A percentile compares a stretch with the other conserved stretches of the same genome.
Evolutionary conservation across 2,113 vertebrate species (phyloP).

Genomic region (Channa maculata): DNA sequence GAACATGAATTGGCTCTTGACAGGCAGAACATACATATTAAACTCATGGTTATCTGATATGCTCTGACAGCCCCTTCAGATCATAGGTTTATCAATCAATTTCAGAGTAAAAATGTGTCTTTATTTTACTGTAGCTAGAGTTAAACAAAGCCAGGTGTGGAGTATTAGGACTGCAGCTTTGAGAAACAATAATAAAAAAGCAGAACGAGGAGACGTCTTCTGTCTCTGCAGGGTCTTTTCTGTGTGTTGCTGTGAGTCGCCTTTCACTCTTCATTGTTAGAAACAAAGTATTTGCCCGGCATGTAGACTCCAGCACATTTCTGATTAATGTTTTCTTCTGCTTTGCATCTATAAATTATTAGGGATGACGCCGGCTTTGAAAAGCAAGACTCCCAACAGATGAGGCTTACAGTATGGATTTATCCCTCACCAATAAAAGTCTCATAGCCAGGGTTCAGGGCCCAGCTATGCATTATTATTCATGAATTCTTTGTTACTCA

Average conservation of each 20-base stretch:
- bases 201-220: slow-evolving; percentile 14
- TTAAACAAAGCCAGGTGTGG: slow-evolving; percentile 15
- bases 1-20: not conserved
- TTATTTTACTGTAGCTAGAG: slow-evolving; percentile 18
- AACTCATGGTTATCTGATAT: slow-evolving; percentile 5
- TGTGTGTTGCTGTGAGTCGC: not conserved
- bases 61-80: slow-evolving; percentile 10
- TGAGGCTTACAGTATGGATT: slow-evolving; percentile 61
- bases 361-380: slow-evolving; percentile 54
- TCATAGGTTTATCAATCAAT: slow-evolving; percentile 24
- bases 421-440: slow-evolving; percentile 55
- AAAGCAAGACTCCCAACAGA: slow-evolving; percentile 48
- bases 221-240: slow-evolving; percentile 19
- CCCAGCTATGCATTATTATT: slow-evolving; percentile 58
- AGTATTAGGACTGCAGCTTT: slow-evolving; percentile 26
- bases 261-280: slow-evolving; percentile 32
- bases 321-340: slow-evolving; percentile 50
- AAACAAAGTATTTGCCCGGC: slow-evolving; percentile 24
- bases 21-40: not conserved
- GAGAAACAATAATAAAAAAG: slow-evolving; percentile 27
- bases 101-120: slow-evolving; percentile 32
- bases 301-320: slow-evolving; percentile 35
- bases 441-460: slow-evolving; percentile 43
- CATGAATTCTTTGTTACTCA: slow-evolving; percentile 46
- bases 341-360: slow-evolving; percentile 62